Evolutionary conservation across 2,888 invertebrate species (phyloP).

Genomic region (Drosophila aldrichi): DNA sequence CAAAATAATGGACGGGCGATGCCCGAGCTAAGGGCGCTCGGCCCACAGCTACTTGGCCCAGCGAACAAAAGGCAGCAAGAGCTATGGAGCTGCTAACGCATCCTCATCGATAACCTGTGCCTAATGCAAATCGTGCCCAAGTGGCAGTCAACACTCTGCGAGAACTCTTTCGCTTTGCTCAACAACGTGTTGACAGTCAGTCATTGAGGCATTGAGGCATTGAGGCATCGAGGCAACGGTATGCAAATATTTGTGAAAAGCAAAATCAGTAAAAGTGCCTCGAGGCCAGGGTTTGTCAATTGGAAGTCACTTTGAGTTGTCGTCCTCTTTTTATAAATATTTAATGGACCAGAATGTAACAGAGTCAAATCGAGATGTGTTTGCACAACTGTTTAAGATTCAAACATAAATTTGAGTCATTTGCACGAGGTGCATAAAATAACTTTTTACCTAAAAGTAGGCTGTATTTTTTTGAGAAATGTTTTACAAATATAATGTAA

Average conservation of each 20-base stretch:
- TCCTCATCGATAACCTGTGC: conserved; percentile 41
- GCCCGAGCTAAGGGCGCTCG: conserved; percentile 36
- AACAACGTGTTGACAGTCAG: conserved; percentile 41
- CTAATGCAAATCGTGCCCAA: conserved; percentile 78
- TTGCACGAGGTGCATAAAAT: neutral
- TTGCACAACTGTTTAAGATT: conserved; percentile 40
- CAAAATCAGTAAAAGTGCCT: conserved; percentile 70
- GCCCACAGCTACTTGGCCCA: conserved; percentile 28
- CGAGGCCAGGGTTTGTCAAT: conserved; percentile 49
- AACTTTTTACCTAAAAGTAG: neutral
- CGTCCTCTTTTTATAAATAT: conserved; percentile 70
- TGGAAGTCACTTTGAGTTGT: conserved; percentile 75
- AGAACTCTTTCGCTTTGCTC: conserved; percentile 60
- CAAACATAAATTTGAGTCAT: conserved; percentile 29
- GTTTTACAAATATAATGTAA: neutral
- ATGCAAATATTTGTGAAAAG: conserved; percentile 73
- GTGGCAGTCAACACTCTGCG: conserved; percentile 48
- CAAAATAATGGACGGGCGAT: conserved; percentile 71
- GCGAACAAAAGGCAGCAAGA: conserved; percentile 21
- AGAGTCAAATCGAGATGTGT: conserved; percentile 44
- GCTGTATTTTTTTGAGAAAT: no score
- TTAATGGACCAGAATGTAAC: conserved; percentile 72
- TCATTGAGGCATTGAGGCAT: conserved; percentile 17
- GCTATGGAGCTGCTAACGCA: conserved; percentile 17
- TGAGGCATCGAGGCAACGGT: conserved; percentile 42